Conservation (phyloP, 2,113 vertebrate species). For the Sylvicapra grimmia region DNA sequence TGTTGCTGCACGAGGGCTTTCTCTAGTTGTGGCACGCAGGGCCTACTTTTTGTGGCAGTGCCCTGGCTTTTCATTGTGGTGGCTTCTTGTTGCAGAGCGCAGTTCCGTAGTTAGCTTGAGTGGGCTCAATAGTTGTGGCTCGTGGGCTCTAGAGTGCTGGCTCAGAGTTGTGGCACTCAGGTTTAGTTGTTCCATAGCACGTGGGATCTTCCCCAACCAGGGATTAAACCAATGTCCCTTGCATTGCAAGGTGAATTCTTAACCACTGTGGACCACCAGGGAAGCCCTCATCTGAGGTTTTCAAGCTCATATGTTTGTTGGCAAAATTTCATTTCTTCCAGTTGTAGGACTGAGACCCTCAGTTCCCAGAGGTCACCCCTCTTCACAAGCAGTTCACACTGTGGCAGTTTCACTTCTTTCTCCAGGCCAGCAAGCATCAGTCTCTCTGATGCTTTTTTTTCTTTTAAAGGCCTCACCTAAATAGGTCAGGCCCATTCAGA, state of each 20-base stretch:
- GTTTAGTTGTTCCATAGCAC: neutral
- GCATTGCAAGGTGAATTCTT: neutral
- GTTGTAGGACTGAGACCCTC: neutral
- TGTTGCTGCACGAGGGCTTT: neutral
- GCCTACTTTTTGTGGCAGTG: neutral
- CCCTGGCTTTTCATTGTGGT: neutral
- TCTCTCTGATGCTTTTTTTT: neutral
- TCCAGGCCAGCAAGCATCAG: neutral
- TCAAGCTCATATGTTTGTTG: neutral
- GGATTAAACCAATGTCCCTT: neutral
- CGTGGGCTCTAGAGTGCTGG: rapidly evolving
- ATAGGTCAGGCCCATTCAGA: neutral
- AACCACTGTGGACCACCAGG: neutral
- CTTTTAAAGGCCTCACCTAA: neutral
- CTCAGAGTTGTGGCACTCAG: neutral
- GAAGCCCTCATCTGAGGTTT: neutral
- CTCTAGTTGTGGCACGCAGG: neutral
- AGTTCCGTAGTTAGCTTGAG: neutral
- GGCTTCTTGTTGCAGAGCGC: neutral
- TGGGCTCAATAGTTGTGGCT: neutral
- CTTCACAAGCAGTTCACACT: neutral
- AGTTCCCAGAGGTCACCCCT: neutral
- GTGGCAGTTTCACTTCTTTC: neutral
- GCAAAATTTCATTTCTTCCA: neutral
- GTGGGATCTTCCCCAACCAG: neutral